phyloP scores from a whole-genome alignment of 1,140 invertebrate species.

The Tetramorium parvispinum region DNA sequence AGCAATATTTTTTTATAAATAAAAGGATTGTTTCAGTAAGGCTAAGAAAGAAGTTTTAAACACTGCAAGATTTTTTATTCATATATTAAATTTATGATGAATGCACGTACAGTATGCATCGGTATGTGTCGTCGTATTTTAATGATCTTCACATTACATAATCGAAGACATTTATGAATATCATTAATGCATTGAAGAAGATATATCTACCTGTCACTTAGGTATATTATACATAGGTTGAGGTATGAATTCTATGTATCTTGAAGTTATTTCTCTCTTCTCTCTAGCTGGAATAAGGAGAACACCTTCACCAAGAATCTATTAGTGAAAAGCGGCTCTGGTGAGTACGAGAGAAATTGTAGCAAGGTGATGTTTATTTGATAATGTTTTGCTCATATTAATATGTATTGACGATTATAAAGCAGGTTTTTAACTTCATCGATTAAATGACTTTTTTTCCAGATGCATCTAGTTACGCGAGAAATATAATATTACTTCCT shows the following conservation, averaged over 20 bases:
- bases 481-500: neutral
- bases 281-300: constrained; percentile 43
- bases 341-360: constrained; percentile 27
- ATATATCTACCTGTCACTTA: neutral
- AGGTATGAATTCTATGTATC: constrained; percentile 29
- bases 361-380: constrained; percentile 6
- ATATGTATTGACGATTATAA: neutral
- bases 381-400: neutral
- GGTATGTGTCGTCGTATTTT: neutral
- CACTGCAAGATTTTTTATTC: neutral
- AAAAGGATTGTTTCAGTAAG: neutral
- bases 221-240: neutral
- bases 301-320: constrained; percentile 69
- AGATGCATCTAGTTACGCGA: neutral
- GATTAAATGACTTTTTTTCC: neutral
- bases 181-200: neutral
- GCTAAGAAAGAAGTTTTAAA: neutral
- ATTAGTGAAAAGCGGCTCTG: constrained; percentile 62
- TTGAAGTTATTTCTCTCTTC: neutral
- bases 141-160: neutral
- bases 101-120: neutral
- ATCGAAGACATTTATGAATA: neutral
- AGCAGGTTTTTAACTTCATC: constrained; percentile 11
- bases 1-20: neutral
- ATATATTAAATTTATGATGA: neutral